Conservation (phyloP, 2,797 vertebrate genomes). For the Gila robusta region DNA sequence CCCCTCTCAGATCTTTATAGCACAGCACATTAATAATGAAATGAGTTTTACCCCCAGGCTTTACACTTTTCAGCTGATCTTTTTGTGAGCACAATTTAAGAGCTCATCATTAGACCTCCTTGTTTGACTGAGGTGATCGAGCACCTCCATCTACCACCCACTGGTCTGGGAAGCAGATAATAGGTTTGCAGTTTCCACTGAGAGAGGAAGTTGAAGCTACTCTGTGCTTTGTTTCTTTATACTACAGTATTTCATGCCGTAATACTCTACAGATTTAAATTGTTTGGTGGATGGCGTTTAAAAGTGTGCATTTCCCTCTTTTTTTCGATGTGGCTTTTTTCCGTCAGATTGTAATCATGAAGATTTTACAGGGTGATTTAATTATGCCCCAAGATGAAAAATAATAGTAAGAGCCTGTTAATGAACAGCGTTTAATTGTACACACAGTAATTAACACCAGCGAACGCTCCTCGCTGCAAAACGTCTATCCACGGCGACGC, state of each 20-base stretch:
- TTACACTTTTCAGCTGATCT: conserved; percentile 34
- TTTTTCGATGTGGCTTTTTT: conserved; percentile 26
- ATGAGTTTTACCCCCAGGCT: conserved; percentile 40
- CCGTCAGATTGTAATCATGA: conserved; percentile 51
- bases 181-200: conserved; percentile 53
- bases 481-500: conserved; percentile 44
- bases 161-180: conserved; percentile 58
- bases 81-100: conserved; percentile 56
- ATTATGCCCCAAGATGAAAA: conserved; percentile 57
- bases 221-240: neutral
- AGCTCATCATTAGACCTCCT: conserved; percentile 45
- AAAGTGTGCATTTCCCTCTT: neutral
- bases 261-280: conserved; percentile 36
- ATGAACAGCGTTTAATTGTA: conserved; percentile 59
- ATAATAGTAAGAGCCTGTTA: conserved; percentile 57
- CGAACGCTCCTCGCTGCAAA: conserved; percentile 36
- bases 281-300: conserved; percentile 32
- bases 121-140: conserved; percentile 51
- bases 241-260: neutral
- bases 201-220: conserved; percentile 18
- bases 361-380: conserved; percentile 56
- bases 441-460: conserved; percentile 55
- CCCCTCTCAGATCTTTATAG: conserved; percentile 49
- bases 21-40: conserved; percentile 48
- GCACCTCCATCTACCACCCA: conserved; percentile 60